Evolutionary conservation across 2,888 invertebrate genomes (phyloP), one percentile per base, ranked within the genome.

Genomic region (Phyto melanocephala): DNA sequence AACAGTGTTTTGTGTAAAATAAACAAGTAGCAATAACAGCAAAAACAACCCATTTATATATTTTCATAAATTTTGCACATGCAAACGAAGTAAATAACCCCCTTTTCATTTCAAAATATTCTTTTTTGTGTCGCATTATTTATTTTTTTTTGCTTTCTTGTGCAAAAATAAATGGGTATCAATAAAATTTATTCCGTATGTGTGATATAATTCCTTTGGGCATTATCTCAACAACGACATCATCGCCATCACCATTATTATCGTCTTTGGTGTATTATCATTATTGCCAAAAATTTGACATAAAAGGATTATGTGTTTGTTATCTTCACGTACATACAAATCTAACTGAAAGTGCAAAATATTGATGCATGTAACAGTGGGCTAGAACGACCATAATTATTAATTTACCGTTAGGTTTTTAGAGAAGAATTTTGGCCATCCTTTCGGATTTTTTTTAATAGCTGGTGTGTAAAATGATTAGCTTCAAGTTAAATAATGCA

Each of bases 271-370:
- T 28, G 28, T 42, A 15, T 62, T 52, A 68, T 60, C 68, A 63
- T 80, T 74, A 80, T 77, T 77, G 54, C 28, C 45, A 65, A 67
- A 67, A 37, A 79, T 79, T 82, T 82, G 78, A 75, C 78, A 82
- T 79, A 68, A 81, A 81, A 77, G 77, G 77, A 81, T 81, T 71
- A 58, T 71, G 52, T 62, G 40, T 75, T 62, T 72, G 65, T 63
- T 58, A 56, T 56, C 33, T 68, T 42, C 42, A 17, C 35, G 15
- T 37, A 11, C 42, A 42, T 35, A 37, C 37, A 60, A 37, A 50
- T 71, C 35, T 10, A 40, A 22, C 10, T n/a, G 8, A 28, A 3
- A 35, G 45, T 47, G 28, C 45, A 42, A 15, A 13, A 13, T 52
- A 28, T 37, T 37, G 24, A 40, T 15, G 15, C 22, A 28, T 70